Evolutionary conservation across 2,113 vertebrate genomes (phyloP).

Genomic region (Alaudala cheleensis): DNA sequence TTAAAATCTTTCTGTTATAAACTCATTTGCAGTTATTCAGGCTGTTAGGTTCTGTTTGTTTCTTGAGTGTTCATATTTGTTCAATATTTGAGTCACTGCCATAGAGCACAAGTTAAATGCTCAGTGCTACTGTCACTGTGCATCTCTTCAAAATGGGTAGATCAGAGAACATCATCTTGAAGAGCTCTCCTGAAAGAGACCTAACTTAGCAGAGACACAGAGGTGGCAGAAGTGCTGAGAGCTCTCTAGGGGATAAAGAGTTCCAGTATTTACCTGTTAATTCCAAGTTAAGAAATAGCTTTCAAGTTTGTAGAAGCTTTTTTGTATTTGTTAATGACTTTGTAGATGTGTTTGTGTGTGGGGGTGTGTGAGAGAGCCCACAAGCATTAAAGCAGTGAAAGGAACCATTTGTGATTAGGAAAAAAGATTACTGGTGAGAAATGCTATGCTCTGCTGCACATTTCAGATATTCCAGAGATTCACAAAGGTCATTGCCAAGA

Average conservation of each 20-base stretch:
- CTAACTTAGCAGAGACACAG: neutral
- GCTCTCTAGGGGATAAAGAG: neutral
- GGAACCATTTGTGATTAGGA: neutral
- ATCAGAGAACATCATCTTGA: neutral
- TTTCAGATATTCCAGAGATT: neutral
- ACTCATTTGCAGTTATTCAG: neutral
- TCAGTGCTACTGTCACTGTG: neutral
- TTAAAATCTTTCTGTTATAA: neutral
- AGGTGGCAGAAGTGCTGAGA: neutral
- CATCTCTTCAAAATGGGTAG: neutral
- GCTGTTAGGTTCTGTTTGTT: neutral
- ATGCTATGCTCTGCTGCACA: neutral
- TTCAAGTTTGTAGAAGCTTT: neutral
- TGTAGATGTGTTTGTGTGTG: neutral
- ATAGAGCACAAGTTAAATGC: neutral
- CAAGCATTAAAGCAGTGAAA: neutral
- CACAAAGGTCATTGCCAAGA: conserved; percentile 20
- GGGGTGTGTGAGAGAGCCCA: neutral
- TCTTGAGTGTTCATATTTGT: neutral
- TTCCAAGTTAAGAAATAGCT: neutral
- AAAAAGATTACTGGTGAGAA: neutral
- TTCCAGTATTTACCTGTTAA: neutral
- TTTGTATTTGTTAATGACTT: neutral
- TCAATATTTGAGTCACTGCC: neutral
- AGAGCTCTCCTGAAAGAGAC: neutral